Evolutionary conservation across 2,797 vertebrate genomes (phyloP), one percentile per base, ranked within the genome.

Genomic region (Aphelocoma californica): DNA sequence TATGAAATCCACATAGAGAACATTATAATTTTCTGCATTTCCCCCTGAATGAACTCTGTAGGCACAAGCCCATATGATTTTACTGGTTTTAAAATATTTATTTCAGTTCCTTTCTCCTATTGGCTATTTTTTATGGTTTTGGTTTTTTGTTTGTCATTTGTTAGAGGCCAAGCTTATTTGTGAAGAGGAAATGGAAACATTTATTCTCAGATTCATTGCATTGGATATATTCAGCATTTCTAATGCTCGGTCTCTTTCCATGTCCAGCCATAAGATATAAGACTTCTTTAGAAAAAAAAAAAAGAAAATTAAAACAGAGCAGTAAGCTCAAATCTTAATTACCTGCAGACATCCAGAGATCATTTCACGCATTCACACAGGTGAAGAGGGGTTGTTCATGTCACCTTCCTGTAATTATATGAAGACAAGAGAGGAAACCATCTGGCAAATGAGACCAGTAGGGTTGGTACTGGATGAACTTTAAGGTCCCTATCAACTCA

Each of bases 361-460:
- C 23, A 13, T 82, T 90, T 86, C 74, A 94, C 64, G n/a, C 29
- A 50, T 64, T 71, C 32, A 38, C 2, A 7, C 4, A 31, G 67
- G 67, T 62, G 38, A 83, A 86, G 18, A 85, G 18, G 14, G 15
- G 45, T 40, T 80, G 80, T 40, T 80, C 45, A 78, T 58, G 61
- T 85, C 86, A 94, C 51, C 71, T 82, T 95, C 48, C 15, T 51
- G 53, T 82, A 92, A 95, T 71, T 85, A 54, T 16, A 38, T n/a
- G 57, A 94, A 93, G 78, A 81, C 15, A 3, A n/a, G 36, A 79
- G 42, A 74, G 34, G 74, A 96, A 97, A 81, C n/a, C 58, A 84
- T 58, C 2, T 66, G 34, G 48, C 5, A 6, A 91, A 93, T 88
- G 66, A 95, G 92, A 94, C 23, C 42, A 53, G 21, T 32, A 31